Evolutionary conservation across 1,140 invertebrate species (phyloP).

Genomic region (Drosophila hydei): DNA sequence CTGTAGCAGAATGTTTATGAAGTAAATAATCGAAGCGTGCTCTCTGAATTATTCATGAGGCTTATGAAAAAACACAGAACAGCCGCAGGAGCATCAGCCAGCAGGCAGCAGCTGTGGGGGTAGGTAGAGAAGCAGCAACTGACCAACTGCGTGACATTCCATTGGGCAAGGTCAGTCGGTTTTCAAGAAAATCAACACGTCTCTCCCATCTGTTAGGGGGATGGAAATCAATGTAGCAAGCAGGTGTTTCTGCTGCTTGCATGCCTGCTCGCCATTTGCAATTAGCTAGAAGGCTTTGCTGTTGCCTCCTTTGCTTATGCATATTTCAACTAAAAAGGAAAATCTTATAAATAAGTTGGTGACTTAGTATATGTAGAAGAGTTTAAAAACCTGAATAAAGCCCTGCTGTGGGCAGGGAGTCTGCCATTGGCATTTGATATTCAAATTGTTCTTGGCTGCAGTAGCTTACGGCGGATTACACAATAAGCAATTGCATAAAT

Average conservation of each 20-base stretch:
- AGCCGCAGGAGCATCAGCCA: constrained; percentile 27
- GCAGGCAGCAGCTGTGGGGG: constrained; percentile 28
- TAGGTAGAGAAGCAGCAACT: constrained; percentile 34
- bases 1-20: constrained; percentile 66
- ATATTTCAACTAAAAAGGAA: constrained; percentile 40
- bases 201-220: neutral
- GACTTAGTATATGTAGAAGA: neutral
- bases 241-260: constrained; percentile 1
- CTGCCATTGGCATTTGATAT: constrained; percentile 22
- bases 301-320: constrained; percentile 55
- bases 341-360: constrained; percentile 42
- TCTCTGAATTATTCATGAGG: constrained; percentile 76
- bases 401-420: neutral
- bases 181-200: constrained; percentile 41
- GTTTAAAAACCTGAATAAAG: neutral
- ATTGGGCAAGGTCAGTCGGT: constrained; percentile 41
- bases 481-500: constrained; percentile 36
- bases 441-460: constrained; percentile 30
- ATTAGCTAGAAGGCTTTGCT: constrained; percentile 49
- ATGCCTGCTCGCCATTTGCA: constrained; percentile 57
- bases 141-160: constrained; percentile 66
- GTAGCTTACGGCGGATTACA: constrained; percentile 19
- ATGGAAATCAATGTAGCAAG: neutral
- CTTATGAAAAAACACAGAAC: constrained; percentile 68
- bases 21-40: constrained; percentile 82